Evolutionary conservation across 2,113 vertebrate genomes (phyloP).

Genomic region (Oreochromis aureus): DNA sequence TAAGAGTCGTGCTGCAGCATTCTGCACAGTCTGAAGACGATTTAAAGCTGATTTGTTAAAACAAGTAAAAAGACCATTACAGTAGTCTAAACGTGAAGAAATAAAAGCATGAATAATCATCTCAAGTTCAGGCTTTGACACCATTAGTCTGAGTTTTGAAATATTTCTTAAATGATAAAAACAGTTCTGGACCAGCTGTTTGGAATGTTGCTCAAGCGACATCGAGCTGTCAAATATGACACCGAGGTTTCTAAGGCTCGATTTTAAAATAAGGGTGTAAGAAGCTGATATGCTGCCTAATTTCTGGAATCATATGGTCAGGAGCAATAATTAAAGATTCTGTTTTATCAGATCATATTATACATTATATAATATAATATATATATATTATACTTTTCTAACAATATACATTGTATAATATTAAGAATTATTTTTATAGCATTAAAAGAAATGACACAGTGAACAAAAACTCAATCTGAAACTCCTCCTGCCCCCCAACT

Average conservation of each 20-base stretch:
- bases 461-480: not conserved
- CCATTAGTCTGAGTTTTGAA: not conserved
- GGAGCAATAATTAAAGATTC: not conserved
- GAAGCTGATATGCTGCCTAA: not conserved
- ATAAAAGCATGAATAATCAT: not conserved
- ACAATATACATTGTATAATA: not conserved
- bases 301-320: not conserved
- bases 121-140: not conserved
- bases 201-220: too few relatives aligned
- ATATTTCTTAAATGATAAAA: not conserved
- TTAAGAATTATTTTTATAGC: not conserved
- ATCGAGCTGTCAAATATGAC: not conserved
- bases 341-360: not conserved
- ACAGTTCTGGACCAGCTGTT: rapidly evolving
- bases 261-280: not conserved
- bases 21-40: too few relatives aligned
- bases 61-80: not conserved
- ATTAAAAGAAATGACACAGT: not conserved
- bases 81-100: not conserved
- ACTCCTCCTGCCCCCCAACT: not conserved
- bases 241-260: not conserved
- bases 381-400: not conserved
- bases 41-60: too few relatives aligned
- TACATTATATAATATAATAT: not conserved
- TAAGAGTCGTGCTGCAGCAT: not conserved